These are phyloP conservation scores for Meteorus cinctellus DNA, from an alignment of 2,888 invertebrate genomes.

Conservation along the genomic window DNA sequence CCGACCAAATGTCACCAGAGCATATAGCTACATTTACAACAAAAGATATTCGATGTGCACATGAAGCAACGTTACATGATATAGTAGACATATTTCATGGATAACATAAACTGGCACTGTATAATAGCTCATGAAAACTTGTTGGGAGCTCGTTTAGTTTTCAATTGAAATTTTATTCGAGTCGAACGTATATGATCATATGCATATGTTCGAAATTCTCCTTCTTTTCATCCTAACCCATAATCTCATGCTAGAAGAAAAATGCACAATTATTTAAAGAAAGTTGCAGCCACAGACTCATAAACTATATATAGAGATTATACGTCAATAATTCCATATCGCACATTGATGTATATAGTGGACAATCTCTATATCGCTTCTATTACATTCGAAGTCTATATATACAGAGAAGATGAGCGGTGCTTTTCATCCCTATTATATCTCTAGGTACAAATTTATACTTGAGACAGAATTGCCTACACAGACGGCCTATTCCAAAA, in stretches of 20 bases:
- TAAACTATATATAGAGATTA: no score
- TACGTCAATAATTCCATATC: no score
- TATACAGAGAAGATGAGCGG: conserved; percentile 51
- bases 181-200: no score
- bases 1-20: conserved; percentile 36
- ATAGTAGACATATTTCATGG: background rate
- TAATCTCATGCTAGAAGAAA: no score
- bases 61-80: background rate
- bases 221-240: no score
- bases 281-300: no score
- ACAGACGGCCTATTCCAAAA: conserved; percentile 33
- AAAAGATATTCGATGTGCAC: background rate
- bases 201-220: no score
- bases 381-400: no score
- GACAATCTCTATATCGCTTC: no score
- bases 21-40: background rate
- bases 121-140: background rate
- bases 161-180: background rate
- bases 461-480: background rate
- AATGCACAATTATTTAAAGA: no score
- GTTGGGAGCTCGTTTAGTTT: background rate
- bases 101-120: background rate
- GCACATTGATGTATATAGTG: no score
- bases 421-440: conserved; percentile 60
- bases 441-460: conserved; percentile 14